Base-by-base conservation (phyloP, 1,140 invertebrate genomes). In the Bombus picipes region DNA sequence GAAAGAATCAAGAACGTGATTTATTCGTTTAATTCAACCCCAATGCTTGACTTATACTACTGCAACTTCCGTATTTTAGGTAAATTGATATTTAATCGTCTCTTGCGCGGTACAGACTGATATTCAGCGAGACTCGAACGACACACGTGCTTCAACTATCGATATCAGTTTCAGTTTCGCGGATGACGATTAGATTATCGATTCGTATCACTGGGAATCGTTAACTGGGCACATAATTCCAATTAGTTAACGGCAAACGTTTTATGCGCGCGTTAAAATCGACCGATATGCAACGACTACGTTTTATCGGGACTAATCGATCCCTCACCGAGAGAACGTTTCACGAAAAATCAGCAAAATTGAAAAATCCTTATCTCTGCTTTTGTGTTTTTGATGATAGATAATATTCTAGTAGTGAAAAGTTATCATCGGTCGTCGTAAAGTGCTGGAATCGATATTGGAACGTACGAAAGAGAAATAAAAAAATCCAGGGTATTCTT, bases 281-380 rank as follows among this genome's bases (percentile, higher is more conserved):
- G 0, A 0, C 15, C 15, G 15, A 47, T 18, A 47, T 5, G 5
- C 8, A 9, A 37, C 15, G 8, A n/a, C 2, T 8, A 13, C n/a
- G 32, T 25, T 13, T 15, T 9, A 37, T 3, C 10, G 12, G 4
- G 28, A 12, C 12, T 4, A n/a, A 28, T 53, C 5, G 39, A 74
- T 53, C 4, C 10, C 1, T 8, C 34, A 25, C 39, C 25, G 9
- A 32, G 1, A 15, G 1, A 8, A 72, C 8, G 15, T n/a, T n/a
- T n/a, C 28, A 1, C 25, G 28, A 6, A 3, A 41, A 37, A 34
- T 12, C 22, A 0, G 3, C 32, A 2, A 13, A 39, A 70, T 70
- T 66, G 62, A 32, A 13, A 66, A 32, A 66, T 15, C 1, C 5
- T 15, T 32, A 8, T 66, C 13, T 66, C n/a, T 32, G 57, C 0